A percentile compares a stretch with the other conserved stretches of the same genome.
phyloP scores from a whole-genome alignment of 2,888 invertebrate genomes.

The Nymphalis polychloros region DNA sequence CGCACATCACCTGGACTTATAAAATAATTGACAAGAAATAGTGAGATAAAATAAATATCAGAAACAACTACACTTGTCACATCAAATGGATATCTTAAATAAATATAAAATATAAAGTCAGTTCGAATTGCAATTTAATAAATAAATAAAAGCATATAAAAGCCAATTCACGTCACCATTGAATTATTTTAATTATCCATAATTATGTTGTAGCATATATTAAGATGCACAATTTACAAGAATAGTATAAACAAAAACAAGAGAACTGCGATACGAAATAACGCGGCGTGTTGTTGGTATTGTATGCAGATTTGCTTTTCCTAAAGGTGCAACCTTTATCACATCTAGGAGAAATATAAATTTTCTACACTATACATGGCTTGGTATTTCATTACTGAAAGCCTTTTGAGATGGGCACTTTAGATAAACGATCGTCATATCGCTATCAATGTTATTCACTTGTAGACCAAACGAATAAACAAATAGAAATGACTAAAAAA shows the following conservation, averaged over 20 bases:
- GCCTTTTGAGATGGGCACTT: slow-evolving; percentile 52
- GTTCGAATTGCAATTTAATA: slow-evolving; percentile 4
- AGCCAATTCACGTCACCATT: slow-evolving; percentile 1
- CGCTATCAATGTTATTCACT: neutral
- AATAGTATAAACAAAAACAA: slow-evolving; percentile 33
- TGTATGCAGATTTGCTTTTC: slow-evolving; percentile 71
- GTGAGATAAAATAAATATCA: neutral
- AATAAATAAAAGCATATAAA: slow-evolving; percentile 6
- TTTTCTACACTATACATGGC: slow-evolving; percentile 54
- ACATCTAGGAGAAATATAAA: slow-evolving; percentile 61
- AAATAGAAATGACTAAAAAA: neutral
- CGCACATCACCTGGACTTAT: too few relatives aligned
- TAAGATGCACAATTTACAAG: slow-evolving; percentile 33
- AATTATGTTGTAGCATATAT: slow-evolving; percentile 26
- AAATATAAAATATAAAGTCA: neutral
- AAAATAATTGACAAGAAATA: too few relatives aligned
- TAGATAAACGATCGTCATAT: slow-evolving; percentile 35
- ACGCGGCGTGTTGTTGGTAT: slow-evolving; percentile 45
- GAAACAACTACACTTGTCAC: neutral
- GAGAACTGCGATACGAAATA: slow-evolving; percentile 43
- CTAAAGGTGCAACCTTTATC: slow-evolving; percentile 61
- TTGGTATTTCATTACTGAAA: slow-evolving; percentile 62
- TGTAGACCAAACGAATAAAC: neutral
- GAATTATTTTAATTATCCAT: slow-evolving; percentile 6
- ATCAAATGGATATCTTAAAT: neutral